Conservation (phyloP, 2,113 vertebrate genomes). For the Kryptolebias marmoratus region DNA sequence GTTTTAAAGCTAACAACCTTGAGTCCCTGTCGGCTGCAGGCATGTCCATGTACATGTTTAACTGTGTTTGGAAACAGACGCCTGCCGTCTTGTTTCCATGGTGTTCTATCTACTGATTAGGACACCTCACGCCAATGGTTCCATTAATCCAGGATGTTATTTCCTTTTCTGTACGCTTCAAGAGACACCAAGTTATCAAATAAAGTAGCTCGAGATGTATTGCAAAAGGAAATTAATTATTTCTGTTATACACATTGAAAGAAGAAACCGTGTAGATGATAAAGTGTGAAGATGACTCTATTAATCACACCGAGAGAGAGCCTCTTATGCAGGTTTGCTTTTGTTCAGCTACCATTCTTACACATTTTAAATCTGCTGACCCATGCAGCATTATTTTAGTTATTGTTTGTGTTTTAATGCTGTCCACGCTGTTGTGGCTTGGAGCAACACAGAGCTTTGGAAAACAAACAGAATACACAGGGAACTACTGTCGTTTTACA, state of each 20-base stretch:
- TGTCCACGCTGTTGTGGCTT: neutral
- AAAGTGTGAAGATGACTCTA: conserved; percentile 2
- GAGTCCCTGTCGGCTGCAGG: neutral
- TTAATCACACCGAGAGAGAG: conserved; percentile 9
- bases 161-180: neutral
- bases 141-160: neutral
- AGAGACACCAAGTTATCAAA: neutral
- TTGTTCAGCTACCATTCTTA: conserved; percentile 18
- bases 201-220: neutral
- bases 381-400: neutral
- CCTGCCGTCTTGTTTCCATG: neutral
- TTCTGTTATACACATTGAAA: neutral
- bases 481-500: neutral
- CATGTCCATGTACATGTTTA: neutral
- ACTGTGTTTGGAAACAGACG: neutral
- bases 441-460: neutral
- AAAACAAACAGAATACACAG: neutral
- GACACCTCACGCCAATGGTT: neutral
- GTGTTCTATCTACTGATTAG: neutral
- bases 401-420: conserved; percentile 1
- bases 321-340: conserved; percentile 13
- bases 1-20: neutral
- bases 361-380: neutral
- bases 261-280: conserved; percentile 9
- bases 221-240: neutral